Evolutionary conservation across 2,797 vertebrate species (phyloP), one percentile per base, ranked within the genome.

Genomic region (Pipistrellus pipistrellus): DNA sequence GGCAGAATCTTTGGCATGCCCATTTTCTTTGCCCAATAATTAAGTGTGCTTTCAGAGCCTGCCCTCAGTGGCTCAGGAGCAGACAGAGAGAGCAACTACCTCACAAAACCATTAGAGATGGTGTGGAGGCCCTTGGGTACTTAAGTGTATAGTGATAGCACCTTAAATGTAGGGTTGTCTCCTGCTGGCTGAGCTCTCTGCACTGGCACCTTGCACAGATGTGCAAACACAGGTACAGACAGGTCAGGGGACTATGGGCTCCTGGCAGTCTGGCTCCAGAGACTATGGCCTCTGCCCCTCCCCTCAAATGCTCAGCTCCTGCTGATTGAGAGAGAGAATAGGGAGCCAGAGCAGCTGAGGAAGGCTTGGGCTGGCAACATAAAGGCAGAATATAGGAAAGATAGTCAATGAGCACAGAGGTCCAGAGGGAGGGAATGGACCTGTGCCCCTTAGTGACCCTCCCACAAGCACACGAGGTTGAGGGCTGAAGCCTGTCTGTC

Each of bases 261-360:
- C 8, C 4, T 23, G 4, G 3, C 18, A 53, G 32, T 17, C 27
- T 59, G 32, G 17, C 27, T 64, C 10, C 59, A 38, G 41, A 66
- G 48, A 17, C 57, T 69, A 7, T 30, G 25, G 20, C 25, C 21
- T 73, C 62, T 71, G 35, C 44, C 13, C 30, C 3, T 32, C 20
- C 8, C 13, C 48, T 57, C 17, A 85, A 57, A 30, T 55, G 13
- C 14, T 78, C 30, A 72, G 38, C 18, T 17, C 11, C 0, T 30
- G n/a, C 21, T 48, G 12, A 41, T 38, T 72, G 21, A 41, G 30
- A 38, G 64, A 51, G 41, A 73, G 21, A 51, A 18, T 4, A 8
- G 69, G 4, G 13, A 68, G 8, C 0, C 11, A 17, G 27, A 62
- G 32, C 8, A 20, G 15, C 8, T 0, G 1, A 82, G 25, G 48